Conservation (phyloP, 2,888 invertebrate species). For the Amiota minor region DNA sequence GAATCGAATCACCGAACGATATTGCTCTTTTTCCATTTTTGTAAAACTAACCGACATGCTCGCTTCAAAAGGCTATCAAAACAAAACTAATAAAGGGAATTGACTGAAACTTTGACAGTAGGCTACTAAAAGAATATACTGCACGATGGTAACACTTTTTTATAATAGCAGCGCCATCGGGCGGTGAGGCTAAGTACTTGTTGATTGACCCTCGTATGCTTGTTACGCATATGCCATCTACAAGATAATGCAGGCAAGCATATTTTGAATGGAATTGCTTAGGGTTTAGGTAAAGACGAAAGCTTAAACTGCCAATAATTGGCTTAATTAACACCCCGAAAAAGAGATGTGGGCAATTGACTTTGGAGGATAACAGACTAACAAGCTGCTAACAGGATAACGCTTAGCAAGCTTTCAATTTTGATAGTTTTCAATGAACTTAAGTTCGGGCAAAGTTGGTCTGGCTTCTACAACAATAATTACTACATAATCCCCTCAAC, state of each 20-base stretch:
- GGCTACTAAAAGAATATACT: no score
- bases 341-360: constrained; percentile 52
- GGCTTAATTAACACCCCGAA: constrained; percentile 56
- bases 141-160: no score
- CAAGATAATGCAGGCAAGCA: constrained; percentile 20
- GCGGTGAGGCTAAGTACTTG: no score
- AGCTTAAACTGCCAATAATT: constrained; percentile 42
- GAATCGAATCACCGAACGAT: no score
- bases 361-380: constrained; percentile 14
- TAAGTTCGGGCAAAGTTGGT: constrained; percentile 1
- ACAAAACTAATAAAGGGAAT: no score
- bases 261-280: constrained; percentile 1
- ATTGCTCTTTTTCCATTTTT: no score
- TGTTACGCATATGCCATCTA: constrained; percentile 50
- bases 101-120: no score
- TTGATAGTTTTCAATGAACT: background rate
- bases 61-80: no score
- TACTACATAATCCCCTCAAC: constrained; percentile 15
- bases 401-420: constrained; percentile 21
- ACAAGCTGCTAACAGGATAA: constrained; percentile 18
- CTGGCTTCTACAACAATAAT: background rate
- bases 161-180: no score
- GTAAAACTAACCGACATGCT: no score
- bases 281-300: background rate
- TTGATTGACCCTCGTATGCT: no score